These are phyloP conservation scores for Cyprinodon diabolis DNA, from an alignment of 2,797 vertebrate genomes.

Conservation along the genomic window DNA sequence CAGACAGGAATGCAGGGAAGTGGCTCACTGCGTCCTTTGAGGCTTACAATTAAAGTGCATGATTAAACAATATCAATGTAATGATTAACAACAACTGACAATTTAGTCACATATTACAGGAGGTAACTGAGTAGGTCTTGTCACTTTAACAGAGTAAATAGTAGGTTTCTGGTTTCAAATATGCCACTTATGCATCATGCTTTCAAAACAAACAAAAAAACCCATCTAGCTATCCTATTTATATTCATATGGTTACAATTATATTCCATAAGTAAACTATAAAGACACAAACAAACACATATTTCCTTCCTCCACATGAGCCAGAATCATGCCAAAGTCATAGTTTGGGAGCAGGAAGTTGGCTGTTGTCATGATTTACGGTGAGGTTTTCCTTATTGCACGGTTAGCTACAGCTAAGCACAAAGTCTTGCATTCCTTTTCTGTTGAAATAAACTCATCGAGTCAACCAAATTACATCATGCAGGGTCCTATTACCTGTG, in stretches of 20 bases:
- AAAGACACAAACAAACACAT: slow-evolving; percentile 54
- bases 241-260: slow-evolving; percentile 31
- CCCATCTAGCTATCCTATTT: slow-evolving; percentile 22
- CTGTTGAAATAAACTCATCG: slow-evolving; percentile 33
- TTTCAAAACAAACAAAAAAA: slow-evolving; percentile 30
- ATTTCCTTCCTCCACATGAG: slow-evolving; percentile 44
- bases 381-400: slow-evolving; percentile 38
- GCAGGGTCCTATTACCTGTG: slow-evolving; percentile 38
- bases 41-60: slow-evolving; percentile 2
- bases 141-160: not conserved
- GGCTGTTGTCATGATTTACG: slow-evolving; percentile 53
- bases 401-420: slow-evolving; percentile 22
- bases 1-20: slow-evolving; percentile 32
- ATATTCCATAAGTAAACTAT: slow-evolving; percentile 43
- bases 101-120: slow-evolving; percentile 9
- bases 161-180: slow-evolving; percentile 20
- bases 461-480: slow-evolving; percentile 56
- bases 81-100: slow-evolving; percentile 28
- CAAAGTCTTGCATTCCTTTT: slow-evolving; percentile 11
- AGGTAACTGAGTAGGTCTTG: slow-evolving; percentile 20
- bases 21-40: not conserved
- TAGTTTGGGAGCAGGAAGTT: slow-evolving; percentile 43
- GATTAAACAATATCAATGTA: slow-evolving; percentile 23
- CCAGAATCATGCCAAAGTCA: slow-evolving; percentile 46
- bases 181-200: slow-evolving; percentile 18